A percentile compares a stretch with the other conserved stretches of the same genome.
Evolutionary conservation across 2,113 vertebrate species (phyloP).

Genomic region (Cathartes aura): DNA sequence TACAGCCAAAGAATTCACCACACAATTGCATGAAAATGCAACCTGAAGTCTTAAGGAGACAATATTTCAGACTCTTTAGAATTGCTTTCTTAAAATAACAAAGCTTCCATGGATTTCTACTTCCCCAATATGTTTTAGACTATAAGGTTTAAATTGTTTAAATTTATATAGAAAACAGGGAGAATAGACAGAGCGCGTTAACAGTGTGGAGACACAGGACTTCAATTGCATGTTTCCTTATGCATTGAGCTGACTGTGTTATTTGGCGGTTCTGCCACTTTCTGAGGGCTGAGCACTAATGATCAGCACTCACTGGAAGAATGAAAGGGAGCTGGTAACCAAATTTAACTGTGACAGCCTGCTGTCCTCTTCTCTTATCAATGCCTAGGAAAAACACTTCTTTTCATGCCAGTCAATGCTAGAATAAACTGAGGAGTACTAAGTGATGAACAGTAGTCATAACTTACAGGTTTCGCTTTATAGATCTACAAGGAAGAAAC

Average conservation of each 20-base stretch:
- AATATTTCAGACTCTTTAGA: background rate
- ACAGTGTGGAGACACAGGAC: background rate
- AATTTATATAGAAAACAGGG: background rate
- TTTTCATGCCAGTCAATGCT: background rate
- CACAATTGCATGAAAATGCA: background rate
- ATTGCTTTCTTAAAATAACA: constrained; percentile 6
- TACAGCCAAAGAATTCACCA: background rate
- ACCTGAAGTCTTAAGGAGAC: background rate
- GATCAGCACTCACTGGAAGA: background rate
- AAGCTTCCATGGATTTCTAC: background rate
- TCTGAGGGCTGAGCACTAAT: background rate
- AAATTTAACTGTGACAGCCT: background rate
- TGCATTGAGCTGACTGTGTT: background rate
- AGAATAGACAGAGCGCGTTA: background rate
- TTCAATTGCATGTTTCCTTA: background rate
- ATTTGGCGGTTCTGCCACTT: background rate
- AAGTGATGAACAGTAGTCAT: background rate
- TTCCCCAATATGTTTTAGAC: background rate
- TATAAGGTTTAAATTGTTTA: background rate
- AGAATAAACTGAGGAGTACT: background rate
- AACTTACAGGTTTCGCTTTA: background rate
- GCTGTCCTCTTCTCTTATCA: background rate
- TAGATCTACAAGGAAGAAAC: background rate
- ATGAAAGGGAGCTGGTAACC: background rate
- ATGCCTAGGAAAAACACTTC: background rate